These are phyloP conservation scores for Tyrannus savana DNA, from an alignment of 2,113 vertebrate species.

Conservation along the genomic window DNA sequence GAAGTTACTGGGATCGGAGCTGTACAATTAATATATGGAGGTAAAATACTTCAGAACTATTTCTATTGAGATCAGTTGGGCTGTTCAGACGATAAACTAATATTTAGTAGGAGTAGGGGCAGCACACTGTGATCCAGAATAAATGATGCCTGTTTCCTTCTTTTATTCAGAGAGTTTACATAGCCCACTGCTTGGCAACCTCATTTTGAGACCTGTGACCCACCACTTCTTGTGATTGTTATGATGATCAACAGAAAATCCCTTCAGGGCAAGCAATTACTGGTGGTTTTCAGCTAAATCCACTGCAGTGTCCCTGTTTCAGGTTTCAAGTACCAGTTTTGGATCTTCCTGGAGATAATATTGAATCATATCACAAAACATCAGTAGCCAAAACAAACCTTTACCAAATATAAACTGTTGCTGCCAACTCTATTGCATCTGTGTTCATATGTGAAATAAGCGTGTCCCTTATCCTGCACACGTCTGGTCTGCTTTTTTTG, in stretches of 20 bases:
- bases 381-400: not conserved
- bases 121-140: not conserved
- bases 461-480: not conserved
- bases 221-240: constrained; percentile 53
- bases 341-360: not conserved
- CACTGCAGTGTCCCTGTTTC: not conserved
- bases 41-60: not conserved
- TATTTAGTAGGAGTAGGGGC: not conserved
- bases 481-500: not conserved
- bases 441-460: not conserved
- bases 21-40: not conserved
- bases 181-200: constrained; percentile 45
- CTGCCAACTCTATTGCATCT: not conserved
- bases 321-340: not conserved
- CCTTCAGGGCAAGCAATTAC: not conserved
- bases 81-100: not conserved
- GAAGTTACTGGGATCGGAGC: not conserved
- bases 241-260: constrained; percentile 20
- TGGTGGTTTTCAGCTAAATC: not conserved
- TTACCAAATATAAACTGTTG: not conserved
- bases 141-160: constrained; percentile 30
- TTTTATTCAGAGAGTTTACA: constrained; percentile 42
- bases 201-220: constrained; percentile 37
- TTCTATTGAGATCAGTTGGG: not conserved
- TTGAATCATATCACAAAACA: not conserved